phyloP scores from a whole-genome alignment of 2,113 vertebrate species.

The Toxotes chatareus region DNA sequence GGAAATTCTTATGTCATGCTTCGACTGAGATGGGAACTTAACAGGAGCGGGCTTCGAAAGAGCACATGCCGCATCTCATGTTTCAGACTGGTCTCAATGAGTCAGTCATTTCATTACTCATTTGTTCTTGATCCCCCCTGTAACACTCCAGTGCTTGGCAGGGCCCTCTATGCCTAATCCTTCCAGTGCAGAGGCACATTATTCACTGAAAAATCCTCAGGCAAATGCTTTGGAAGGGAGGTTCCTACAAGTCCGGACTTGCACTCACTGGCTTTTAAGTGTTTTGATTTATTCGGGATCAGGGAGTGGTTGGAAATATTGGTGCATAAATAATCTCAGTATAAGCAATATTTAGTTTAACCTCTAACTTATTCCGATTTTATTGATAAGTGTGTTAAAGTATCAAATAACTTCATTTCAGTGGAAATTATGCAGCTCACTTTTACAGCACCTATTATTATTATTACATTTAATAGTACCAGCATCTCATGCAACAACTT shows the following conservation, averaged over 20 bases:
- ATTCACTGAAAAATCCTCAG: conserved; percentile 49
- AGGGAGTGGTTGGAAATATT: background rate
- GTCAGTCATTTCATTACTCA: conserved; percentile 72
- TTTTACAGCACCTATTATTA: background rate
- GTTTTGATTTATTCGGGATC: background rate
- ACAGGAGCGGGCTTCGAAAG: conserved; percentile 19
- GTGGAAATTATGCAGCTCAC: background rate
- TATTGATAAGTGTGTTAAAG: background rate
- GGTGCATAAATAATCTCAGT: background rate
- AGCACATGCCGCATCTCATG: conserved; percentile 28
- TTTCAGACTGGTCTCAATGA: conserved; percentile 58
- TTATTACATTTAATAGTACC: background rate
- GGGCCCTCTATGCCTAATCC: conserved; percentile 64
- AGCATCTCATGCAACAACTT: background rate
- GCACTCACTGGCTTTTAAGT: conserved; percentile 15
- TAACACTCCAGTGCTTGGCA: conserved; percentile 68
- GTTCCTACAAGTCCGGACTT: conserved; percentile 37
- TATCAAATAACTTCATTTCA: background rate
- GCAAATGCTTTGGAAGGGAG: conserved; percentile 39
- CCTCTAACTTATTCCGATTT: background rate
- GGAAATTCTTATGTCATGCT: conserved; percentile 52
- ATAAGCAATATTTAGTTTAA: background rate
- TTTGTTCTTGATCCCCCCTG: conserved; percentile 73
- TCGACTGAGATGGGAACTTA: conserved; percentile 40
- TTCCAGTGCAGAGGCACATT: conserved; percentile 40